A percentile compares a stretch with the other conserved stretches of the same genome.
phyloP scores from a whole-genome alignment of 2,113 vertebrate genomes.

The Condylura cristata region DNA sequence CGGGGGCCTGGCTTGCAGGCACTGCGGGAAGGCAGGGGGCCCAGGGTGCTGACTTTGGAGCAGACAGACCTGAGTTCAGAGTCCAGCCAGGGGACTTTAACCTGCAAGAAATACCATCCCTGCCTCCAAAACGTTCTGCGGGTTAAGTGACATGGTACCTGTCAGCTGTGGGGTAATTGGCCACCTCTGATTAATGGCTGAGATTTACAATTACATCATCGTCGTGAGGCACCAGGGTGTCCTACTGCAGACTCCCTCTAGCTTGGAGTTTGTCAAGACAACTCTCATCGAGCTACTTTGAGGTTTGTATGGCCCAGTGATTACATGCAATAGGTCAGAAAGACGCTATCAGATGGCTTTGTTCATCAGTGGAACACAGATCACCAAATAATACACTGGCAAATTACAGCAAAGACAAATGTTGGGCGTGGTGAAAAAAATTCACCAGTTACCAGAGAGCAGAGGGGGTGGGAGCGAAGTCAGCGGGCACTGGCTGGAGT shows the following conservation, averaged over 20 bases:
- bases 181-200: neutral
- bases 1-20: too few species aligned
- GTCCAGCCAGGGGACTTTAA: neutral
- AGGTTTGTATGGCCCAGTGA: too few species aligned
- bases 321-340: too few species aligned
- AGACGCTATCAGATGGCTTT: too few species aligned
- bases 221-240: neutral
- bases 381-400: too few species aligned
- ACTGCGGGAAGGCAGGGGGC: neutral
- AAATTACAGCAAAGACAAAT: too few species aligned
- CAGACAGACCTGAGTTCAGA: neutral
- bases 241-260: neutral
- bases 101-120: neutral
- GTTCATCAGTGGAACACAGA: too few species aligned
- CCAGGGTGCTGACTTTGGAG: neutral
- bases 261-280: accelerated
- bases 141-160: accelerated
- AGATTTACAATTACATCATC: neutral
- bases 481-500: too few species aligned
- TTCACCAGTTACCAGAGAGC: too few species aligned
- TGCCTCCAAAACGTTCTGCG: accelerated
- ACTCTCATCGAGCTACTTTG: neutral
- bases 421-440: too few species aligned
- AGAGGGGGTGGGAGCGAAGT: too few species aligned
- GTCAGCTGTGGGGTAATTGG: accelerated